Evolutionary conservation across 2,113 vertebrate genomes (phyloP).

Genomic region (Shinisaurus crocodilurus): DNA sequence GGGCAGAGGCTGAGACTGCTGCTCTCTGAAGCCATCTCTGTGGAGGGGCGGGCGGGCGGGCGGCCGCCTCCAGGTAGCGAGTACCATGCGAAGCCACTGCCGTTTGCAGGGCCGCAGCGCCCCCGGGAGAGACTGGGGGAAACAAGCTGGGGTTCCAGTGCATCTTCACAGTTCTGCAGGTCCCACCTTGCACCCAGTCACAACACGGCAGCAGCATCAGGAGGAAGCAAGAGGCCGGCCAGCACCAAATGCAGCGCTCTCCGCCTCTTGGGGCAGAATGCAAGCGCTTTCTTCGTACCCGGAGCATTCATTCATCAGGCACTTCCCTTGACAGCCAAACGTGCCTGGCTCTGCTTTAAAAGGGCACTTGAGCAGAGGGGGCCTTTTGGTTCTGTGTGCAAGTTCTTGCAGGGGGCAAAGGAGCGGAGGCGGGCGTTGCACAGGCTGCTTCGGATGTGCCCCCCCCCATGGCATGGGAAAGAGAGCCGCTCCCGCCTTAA

Average conservation of each 20-base stretch:
- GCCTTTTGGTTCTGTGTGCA: background rate
- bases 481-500: too few relatives aligned
- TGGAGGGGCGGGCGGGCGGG: constrained; percentile 52
- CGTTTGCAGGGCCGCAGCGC: constrained; percentile 71
- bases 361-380: background rate
- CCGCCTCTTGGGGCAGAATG: constrained; percentile 76
- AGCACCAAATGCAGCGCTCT: constrained; percentile 67
- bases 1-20: too few relatives aligned
- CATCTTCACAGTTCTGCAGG: constrained; percentile 80
- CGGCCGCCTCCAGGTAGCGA: constrained; percentile 67
- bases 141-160: constrained; percentile 78
- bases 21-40: too few relatives aligned
- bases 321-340: constrained; percentile 73
- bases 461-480: too few relatives aligned
- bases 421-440: background rate
- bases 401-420: too few relatives aligned
- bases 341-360: constrained; percentile 67
- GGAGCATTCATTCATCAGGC: constrained; percentile 74
- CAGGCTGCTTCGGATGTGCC: background rate
- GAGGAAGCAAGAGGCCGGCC: constrained; percentile 68
- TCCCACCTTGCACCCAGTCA: constrained; percentile 72
- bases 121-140: constrained; percentile 72
- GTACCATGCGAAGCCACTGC: constrained; percentile 58
- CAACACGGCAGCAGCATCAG: constrained; percentile 63
- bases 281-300: constrained; percentile 52